A percentile compares a stretch with the other conserved stretches of the same genome.
These are phyloP conservation scores for Pteronotus mesoamericanus DNA, from an alignment of 2,797 vertebrate species.

Conservation along the genomic window DNA sequence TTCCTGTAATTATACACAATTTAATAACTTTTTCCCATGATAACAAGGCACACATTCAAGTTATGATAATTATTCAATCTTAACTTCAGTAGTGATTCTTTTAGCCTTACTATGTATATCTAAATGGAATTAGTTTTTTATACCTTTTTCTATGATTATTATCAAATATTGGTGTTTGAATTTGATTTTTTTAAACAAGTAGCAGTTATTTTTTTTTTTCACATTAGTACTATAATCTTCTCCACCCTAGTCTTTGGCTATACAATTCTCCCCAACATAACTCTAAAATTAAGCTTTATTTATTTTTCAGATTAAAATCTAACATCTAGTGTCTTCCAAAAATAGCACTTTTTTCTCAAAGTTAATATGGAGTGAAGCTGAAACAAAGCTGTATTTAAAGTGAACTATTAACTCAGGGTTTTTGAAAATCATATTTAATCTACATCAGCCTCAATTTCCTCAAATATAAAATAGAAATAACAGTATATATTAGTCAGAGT, in stretches of 20 bases:
- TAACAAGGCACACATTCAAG: not conserved
- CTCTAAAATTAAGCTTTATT: not conserved
- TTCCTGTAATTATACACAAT: not conserved
- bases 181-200: not conserved
- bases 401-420: not conserved
- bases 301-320: constrained; percentile 12
- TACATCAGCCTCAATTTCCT: not conserved
- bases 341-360: not conserved
- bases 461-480: not conserved
- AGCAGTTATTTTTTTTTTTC: not conserved
- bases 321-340: not conserved
- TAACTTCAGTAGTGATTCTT: not conserved
- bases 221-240: not conserved
- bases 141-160: not conserved
- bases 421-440: not conserved
- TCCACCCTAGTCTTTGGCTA: not conserved
- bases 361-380: not conserved
- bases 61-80: not conserved
- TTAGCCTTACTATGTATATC: not conserved
- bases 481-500: not conserved
- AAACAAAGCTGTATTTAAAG: not conserved
- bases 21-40: not conserved
- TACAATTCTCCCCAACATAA: not conserved
- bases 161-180: not conserved
- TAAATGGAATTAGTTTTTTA: not conserved